Percentiles rank a stretch among this genome's conserved stretches.
phyloP scores from a whole-genome alignment of 2,113 vertebrate species.

The Bubo scandiacus region DNA sequence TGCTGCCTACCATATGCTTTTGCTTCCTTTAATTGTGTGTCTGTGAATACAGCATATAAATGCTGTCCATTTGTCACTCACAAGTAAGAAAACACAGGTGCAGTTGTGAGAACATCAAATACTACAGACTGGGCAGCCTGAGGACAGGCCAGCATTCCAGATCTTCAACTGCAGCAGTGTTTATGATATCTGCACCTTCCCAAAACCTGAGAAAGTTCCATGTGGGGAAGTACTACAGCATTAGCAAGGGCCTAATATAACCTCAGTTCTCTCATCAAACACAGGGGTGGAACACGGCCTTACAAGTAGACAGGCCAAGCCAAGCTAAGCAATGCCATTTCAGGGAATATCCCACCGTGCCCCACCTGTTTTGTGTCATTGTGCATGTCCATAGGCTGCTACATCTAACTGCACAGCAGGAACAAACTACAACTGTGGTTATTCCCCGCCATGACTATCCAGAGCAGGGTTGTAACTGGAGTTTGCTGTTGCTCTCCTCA shows the following conservation, averaged over 20 bases:
- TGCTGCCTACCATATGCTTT: background rate
- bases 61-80: background rate
- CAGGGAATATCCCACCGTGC: background rate
- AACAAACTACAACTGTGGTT: background rate
- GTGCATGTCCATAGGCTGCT: background rate
- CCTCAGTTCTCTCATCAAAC: background rate
- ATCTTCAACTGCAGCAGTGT: accelerated
- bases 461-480: background rate
- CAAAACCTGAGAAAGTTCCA: background rate
- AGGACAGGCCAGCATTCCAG: background rate
- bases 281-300: background rate
- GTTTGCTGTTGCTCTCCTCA: background rate
- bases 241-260: background rate
- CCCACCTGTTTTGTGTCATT: background rate
- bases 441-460: background rate
- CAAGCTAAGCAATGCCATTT: background rate
- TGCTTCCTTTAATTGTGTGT: background rate
- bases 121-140: background rate
- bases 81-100: background rate
- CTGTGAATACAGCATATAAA: background rate
- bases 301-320: accelerated
- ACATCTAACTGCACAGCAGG: background rate
- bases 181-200: background rate
- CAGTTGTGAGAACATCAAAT: background rate
- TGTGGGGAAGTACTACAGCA: background rate